A percentile compares a stretch with the other conserved stretches of the same genome.
Conservation (phyloP, 2,888 invertebrate species). For the Leptura quadrifasciata region DNA sequence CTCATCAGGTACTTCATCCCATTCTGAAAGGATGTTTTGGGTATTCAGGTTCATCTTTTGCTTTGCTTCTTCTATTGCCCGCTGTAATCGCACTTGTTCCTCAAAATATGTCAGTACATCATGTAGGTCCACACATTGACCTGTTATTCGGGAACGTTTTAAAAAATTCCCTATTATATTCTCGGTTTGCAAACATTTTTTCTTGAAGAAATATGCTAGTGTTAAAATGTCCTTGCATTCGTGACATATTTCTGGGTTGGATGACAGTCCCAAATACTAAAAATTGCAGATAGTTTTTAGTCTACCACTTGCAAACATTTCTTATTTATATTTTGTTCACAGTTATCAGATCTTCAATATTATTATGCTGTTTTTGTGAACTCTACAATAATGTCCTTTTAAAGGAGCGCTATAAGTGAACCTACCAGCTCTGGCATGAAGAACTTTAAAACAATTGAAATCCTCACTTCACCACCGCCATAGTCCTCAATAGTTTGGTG, state of each 20-base stretch:
- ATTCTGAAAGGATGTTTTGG: slow-evolving; percentile 37
- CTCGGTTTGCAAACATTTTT: slow-evolving; percentile 54
- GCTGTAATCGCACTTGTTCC: background rate
- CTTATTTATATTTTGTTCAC: background rate
- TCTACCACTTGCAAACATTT: background rate
- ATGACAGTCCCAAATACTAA: slow-evolving; percentile 54
- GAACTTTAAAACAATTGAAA: slow-evolving; percentile 45
- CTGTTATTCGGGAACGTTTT: slow-evolving; percentile 35
- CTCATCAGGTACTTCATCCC: slow-evolving; percentile 42
- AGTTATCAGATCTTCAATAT: background rate
- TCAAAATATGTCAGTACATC: slow-evolving; percentile 40
- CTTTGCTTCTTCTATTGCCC: background rate
- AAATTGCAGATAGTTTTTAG: slow-evolving; percentile 26
- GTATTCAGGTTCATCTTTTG: background rate
- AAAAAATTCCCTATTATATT: slow-evolving; percentile 53
- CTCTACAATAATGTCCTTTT: too few species aligned
- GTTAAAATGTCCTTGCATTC: slow-evolving; percentile 47
- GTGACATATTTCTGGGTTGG: slow-evolving; percentile 53
- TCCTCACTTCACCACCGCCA: slow-evolving; percentile 32
- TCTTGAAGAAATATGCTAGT: slow-evolving; percentile 50
- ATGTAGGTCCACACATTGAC: slow-evolving; percentile 41
- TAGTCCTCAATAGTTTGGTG: slow-evolving; percentile 34
- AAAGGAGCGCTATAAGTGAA: too few species aligned
- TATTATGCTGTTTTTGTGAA: too few species aligned
- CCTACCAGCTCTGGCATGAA: slow-evolving; percentile 51